phyloP scores from a whole-genome alignment of 2,888 invertebrate species.

The Nymphalis polychloros region DNA sequence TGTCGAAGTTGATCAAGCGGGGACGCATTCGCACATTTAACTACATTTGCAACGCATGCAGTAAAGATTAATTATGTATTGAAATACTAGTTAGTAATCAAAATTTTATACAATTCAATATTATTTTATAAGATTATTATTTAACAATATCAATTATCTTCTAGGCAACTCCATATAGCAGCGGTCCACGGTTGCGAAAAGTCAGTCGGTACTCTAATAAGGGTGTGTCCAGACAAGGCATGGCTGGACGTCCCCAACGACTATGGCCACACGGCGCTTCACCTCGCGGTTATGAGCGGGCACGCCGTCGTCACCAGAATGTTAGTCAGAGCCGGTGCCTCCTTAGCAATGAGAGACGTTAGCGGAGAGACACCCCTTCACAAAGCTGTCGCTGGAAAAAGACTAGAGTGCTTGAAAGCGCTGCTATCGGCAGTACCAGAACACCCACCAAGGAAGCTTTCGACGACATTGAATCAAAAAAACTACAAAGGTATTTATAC shows the following conservation, averaged over 20 bases:
- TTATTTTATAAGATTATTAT: background rate
- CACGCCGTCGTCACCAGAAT: slow-evolving; percentile 88
- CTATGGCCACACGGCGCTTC: slow-evolving; percentile 90
- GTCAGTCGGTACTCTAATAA: slow-evolving; percentile 87
- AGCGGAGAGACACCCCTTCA: slow-evolving; percentile 94
- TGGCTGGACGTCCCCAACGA: slow-evolving; percentile 91
- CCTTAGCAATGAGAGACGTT: slow-evolving; percentile 84
- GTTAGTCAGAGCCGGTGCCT: slow-evolving; percentile 90
- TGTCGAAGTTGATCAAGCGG: no score
- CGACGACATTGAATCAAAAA: slow-evolving; percentile 87
- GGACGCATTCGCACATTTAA: no score
- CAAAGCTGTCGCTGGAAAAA: slow-evolving; percentile 87
- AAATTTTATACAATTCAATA: no score
- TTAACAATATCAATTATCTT: slow-evolving; percentile 44
- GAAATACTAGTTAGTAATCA: no score
- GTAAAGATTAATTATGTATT: no score
- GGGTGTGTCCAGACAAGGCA: slow-evolving; percentile 88
- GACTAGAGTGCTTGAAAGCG: slow-evolving; percentile 86
- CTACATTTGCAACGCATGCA: no score
- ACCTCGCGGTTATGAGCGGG: slow-evolving; percentile 90
- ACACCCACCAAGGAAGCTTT: slow-evolving; percentile 62
- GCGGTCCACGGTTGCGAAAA: slow-evolving; percentile 89
- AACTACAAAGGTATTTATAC: slow-evolving; percentile 90
- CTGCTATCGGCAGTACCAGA: slow-evolving; percentile 85
- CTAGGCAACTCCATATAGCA: slow-evolving; percentile 92